A percentile compares a stretch with the other conserved stretches of the same genome.
phyloP scores from a whole-genome alignment of 2,113 vertebrate species.

The Tragulus kanchil region DNA sequence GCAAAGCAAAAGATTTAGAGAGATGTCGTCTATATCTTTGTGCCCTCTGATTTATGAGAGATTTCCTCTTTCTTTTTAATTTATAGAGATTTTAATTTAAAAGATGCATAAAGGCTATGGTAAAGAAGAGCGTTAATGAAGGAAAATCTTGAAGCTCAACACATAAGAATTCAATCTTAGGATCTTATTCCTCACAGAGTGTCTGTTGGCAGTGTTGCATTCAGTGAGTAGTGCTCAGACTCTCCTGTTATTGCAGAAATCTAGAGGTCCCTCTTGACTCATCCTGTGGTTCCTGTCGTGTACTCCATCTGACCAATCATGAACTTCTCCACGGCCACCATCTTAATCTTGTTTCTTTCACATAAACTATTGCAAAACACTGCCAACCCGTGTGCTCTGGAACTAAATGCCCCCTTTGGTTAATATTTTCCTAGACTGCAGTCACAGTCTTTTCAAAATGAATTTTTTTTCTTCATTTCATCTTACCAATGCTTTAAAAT shows the following conservation, averaged over 20 bases:
- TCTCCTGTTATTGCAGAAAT: neutral
- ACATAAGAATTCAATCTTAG: neutral
- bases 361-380: neutral
- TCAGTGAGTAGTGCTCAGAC: neutral
- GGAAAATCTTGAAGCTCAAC: neutral
- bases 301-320: neutral
- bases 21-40: slow-evolving; percentile 27
- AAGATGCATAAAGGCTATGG: neutral
- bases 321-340: neutral
- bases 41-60: neutral
- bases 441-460: neutral
- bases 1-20: slow-evolving; percentile 58
- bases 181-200: neutral
- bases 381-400: neutral
- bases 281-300: neutral
- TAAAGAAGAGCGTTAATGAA: neutral
- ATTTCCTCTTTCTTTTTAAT: neutral
- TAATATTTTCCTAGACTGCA: neutral
- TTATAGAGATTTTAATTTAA: neutral
- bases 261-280: neutral
- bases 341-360: neutral
- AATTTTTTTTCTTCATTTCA: neutral
- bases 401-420: neutral
- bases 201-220: neutral
- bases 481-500: neutral